Evolutionary conservation across 2,797 vertebrate species (phyloP).

Genomic region (Heliangelus exortis): DNA sequence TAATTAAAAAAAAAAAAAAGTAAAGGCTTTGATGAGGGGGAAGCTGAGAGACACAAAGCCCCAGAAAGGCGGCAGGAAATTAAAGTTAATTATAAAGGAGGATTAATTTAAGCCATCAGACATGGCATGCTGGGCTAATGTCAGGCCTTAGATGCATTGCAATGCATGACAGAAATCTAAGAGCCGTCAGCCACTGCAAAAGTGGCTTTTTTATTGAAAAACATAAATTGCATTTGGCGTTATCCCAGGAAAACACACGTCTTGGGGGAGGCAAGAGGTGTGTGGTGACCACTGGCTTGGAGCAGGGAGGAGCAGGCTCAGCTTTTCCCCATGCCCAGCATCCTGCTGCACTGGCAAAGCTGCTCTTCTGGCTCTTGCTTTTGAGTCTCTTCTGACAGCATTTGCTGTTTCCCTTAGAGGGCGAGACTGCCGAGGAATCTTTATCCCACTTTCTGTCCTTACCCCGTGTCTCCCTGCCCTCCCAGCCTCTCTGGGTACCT

Average conservation of each 20-base stretch:
- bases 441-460: neutral
- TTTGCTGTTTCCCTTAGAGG: neutral
- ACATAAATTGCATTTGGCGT: conserved; percentile 53
- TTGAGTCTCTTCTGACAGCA: neutral
- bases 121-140: conserved; percentile 74
- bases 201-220: conserved; percentile 61
- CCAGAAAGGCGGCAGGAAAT: conserved; percentile 72
- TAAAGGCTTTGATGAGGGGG: conserved; percentile 54
- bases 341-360: neutral
- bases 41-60: conserved; percentile 62
- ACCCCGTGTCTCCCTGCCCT: rapidly evolving
- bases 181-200: conserved; percentile 23
- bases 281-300: neutral
- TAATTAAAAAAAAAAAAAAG: conserved; percentile 27
- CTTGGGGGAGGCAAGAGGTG: neutral
- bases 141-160: conserved; percentile 66
- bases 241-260: conserved; percentile 32
- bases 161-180: conserved; percentile 51
- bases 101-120: conserved; percentile 78
- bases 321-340: neutral
- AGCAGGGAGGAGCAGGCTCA: rapidly evolving
- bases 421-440: rapidly evolving
- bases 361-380: rapidly evolving
- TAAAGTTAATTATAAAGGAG: conserved; percentile 78
- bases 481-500: neutral